Evolutionary conservation across 1,140 invertebrate species (phyloP), one percentile per base, ranked within the genome.

Genomic region (Pissodes strobi): DNA sequence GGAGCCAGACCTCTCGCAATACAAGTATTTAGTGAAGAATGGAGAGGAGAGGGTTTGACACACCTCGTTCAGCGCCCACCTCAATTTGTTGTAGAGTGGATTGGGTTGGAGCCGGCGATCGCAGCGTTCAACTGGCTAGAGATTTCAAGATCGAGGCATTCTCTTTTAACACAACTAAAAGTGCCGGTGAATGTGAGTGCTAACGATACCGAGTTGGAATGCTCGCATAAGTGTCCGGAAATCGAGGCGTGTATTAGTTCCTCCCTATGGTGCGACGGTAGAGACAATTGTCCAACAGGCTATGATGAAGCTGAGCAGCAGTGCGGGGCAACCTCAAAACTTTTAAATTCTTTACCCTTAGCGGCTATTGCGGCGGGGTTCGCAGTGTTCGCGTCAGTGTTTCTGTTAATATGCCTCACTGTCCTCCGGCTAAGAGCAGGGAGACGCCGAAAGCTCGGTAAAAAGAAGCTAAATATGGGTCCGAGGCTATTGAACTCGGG

Each of bases 171-270:
- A 68, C 87, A 89, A 71, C 75, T 88, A 49, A 80, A 76, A 66
- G 74, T 78, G 27, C 76, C 76, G 6, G 73, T 75, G 70, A 87
- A 82, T 67, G 69, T 74, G 22, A 80, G 72, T 51, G 76, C 74
- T 25, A 88, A 86, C 70, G 86, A 86, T 25, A 86, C 84, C 0
- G 85, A 76, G 60, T 77, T 79, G 30, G 87, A 88, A 68, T 88
- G 87, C 71, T 79, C 82, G 66, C 85, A 88, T 72, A 88, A 89
- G 74, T 95, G 93, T 78, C 92, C 92, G 6, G 92, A 95, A 77
- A 80, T 95, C 59, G 90, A 93, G 72, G 92, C 92, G 17, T 95
- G 93, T 75, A 95, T 95, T 62, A 89, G 89, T 66, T 80, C 89
- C 3, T 85, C 86, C 41, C 79, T 95, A 25, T 94, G 92, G 91